phyloP scores from a whole-genome alignment of 2,113 vertebrate genomes.

The Phylloscopus whistleri region DNA sequence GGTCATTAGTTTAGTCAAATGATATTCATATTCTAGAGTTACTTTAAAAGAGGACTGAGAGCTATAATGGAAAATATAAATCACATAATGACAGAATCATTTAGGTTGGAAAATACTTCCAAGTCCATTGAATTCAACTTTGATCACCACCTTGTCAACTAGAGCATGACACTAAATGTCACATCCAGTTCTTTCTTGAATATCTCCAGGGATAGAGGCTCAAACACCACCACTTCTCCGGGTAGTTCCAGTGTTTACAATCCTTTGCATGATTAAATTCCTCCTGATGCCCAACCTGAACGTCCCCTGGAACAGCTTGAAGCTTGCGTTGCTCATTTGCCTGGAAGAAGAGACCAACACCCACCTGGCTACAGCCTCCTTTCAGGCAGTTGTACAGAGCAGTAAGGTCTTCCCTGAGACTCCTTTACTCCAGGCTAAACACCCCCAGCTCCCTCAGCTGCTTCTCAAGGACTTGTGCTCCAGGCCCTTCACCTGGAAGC shows the following conservation, averaged over 20 bases:
- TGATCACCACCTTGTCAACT: not conserved
- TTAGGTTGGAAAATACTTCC: not conserved
- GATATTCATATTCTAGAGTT: not conserved
- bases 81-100: not conserved
- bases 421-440: not conserved
- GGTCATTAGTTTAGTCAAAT: not conserved
- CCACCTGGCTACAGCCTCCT: not conserved
- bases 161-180: not conserved
- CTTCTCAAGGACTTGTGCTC: not conserved
- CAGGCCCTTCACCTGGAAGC: not conserved
- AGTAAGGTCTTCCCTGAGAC: not conserved
- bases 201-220: not conserved
- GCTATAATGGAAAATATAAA: not conserved
- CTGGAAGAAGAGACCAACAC: rapidly evolving
- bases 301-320: not conserved
- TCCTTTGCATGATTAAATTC: not conserved
- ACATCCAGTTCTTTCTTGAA: not conserved
- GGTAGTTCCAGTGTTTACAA: not conserved
- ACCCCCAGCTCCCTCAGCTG: not conserved
- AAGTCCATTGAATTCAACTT: not conserved
- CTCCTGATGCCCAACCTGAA: not conserved
- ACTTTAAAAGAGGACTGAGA: not conserved
- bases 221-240: not conserved
- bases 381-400: not conserved
- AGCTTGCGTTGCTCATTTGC: not conserved